Evolutionary conservation across 1,140 invertebrate genomes (phyloP).

Genomic region (Dufourea novaeangliae): DNA sequence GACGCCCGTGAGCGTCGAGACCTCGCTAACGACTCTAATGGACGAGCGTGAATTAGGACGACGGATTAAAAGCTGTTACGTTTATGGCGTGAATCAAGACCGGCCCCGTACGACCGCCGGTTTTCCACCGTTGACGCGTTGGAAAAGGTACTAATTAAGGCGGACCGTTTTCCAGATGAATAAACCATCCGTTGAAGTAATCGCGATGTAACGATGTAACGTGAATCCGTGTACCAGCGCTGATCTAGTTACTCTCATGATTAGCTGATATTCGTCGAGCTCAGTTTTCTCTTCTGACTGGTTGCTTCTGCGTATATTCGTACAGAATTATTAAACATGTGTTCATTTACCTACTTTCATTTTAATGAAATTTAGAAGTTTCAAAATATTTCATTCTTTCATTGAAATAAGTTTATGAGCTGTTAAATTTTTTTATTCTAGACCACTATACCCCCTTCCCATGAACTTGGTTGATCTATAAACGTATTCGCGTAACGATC

Average conservation of each 20-base stretch:
- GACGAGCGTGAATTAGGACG: slow-evolving; percentile 22
- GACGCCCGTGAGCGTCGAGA: neutral
- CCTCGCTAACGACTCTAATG: slow-evolving; percentile 17
- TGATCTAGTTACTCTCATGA: neutral
- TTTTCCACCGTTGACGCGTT: neutral
- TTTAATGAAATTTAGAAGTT: too few relatives aligned
- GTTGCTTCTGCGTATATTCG: too few relatives aligned
- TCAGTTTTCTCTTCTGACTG: neutral
- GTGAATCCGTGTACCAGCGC: neutral
- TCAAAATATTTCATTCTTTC: too few relatives aligned
- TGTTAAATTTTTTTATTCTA: too few relatives aligned
- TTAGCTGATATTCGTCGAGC: neutral
- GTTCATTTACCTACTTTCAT: too few relatives aligned
- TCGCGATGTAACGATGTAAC: too few relatives aligned
- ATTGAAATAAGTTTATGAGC: too few relatives aligned
- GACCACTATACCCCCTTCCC: too few relatives aligned
- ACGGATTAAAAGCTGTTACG: slow-evolving; percentile 41
- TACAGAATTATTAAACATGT: too few relatives aligned
- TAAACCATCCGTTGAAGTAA: neutral
- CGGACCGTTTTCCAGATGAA: slow-evolving; percentile 12
- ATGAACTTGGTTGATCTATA: slow-evolving; percentile 36
- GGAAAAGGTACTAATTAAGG: slow-evolving; percentile 34
- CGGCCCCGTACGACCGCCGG: neutral
- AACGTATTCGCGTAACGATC: neutral
- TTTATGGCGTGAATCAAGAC: slow-evolving; percentile 30